Evolutionary conservation across 2,797 vertebrate species (phyloP), one percentile per base, ranked within the genome.

Genomic region (Mormyrus hasselquistii): DNA sequence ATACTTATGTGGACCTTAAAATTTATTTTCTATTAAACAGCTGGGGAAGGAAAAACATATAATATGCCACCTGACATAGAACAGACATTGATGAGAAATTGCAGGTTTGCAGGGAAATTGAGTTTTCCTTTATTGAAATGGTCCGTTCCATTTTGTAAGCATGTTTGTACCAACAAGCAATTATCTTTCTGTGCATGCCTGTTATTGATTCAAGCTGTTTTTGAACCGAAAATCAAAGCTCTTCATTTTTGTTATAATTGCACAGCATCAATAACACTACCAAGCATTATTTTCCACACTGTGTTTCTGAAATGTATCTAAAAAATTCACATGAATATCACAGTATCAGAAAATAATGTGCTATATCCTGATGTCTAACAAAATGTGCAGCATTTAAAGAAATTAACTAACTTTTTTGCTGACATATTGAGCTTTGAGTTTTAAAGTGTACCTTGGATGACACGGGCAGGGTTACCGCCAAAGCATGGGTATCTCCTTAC

Each of bases 401-500:
- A 82, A 47, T 44, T 10, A n/a, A 76, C 34, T 76, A 76, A 76
- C 69, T 83, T 83, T 79, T 85, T 52, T 65, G 57, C 57, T 65
- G 87, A 88, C 91, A 89, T 94, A 93, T 94, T 96, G 94, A 90
- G 93, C 94, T 95, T 91, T 92, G 92, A 92, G 93, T 93, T 87
- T 94, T 92, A 90, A 92, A 92, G 91, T 90, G 47, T 86, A 59
- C 86, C 65, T 90, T 89, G 92, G 88, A 88, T 89, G 65, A 76
- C 59, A 86, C 52, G 88, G 91, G 44, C 89, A 82, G 86, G 89
- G 93, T 92, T 96, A 93, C 90, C 92, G 88, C 95, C 95, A 95
- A 95, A 95, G 34, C 92, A 3, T 91, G 59, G 86, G 92, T 94
- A 93, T 96, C 95, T 90, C 92, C 92, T 96, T 95, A 94, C 95